Percentiles rank a stretch among this genome's conserved stretches.
Evolutionary conservation across 2,888 invertebrate genomes (phyloP).

Genomic region (Synergus itoensis): DNA sequence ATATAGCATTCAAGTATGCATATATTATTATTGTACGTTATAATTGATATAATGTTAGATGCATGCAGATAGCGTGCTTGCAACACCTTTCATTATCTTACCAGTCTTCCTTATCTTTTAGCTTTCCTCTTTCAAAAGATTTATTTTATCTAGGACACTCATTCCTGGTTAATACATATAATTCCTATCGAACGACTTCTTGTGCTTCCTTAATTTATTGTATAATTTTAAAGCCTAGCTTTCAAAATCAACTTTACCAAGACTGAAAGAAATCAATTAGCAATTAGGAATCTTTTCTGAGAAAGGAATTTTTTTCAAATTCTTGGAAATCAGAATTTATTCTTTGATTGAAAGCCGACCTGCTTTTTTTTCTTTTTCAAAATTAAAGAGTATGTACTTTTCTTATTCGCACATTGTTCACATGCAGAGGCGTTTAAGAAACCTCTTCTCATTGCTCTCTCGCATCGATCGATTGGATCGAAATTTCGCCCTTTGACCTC

Average conservation of each 20-base stretch:
- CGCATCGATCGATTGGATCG: constrained; percentile 43
- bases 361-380: background rate
- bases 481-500: constrained; percentile 47
- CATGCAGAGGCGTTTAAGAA: constrained; percentile 2
- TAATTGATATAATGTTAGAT: too few species aligned
- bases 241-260: too few species aligned
- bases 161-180: background rate
- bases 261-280: too few species aligned
- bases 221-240: background rate
- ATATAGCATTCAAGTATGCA: too few species aligned
- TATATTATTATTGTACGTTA: too few species aligned
- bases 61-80: background rate
- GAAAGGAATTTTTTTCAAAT: background rate
- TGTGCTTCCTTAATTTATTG: background rate
- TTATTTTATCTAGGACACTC: background rate
- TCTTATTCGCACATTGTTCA: constrained; percentile 6
- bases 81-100: background rate
- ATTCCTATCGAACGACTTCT: background rate
- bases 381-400: background rate
- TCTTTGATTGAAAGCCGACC: background rate
- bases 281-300: background rate
- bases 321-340: background rate
- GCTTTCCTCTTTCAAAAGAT: background rate
- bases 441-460: constrained; percentile 36
- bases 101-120: background rate